Conservation (phyloP, 1,140 invertebrate genomes). For the Rhizoglyphus robini region DNA sequence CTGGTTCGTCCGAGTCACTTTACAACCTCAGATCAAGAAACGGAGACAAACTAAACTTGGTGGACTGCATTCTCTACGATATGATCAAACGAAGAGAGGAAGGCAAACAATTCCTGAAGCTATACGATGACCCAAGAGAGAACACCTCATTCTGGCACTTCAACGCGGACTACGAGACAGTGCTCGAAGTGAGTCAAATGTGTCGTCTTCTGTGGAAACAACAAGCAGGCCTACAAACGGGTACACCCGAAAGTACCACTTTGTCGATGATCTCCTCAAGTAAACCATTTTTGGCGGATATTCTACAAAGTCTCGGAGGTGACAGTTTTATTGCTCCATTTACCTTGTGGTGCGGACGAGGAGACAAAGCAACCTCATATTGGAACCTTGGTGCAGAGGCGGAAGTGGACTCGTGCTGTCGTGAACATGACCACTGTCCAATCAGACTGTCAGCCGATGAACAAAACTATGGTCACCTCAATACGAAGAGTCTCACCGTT, state of each 20-base stretch:
- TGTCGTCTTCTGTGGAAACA: conserved; percentile 3
- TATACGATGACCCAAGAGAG: background rate
- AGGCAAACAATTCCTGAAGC: background rate
- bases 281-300: too few species aligned
- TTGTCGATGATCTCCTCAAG: too few species aligned
- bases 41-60: too few species aligned
- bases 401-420: conserved; percentile 58
- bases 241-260: too few species aligned
- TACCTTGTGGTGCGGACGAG: conserved; percentile 56
- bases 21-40: too few species aligned
- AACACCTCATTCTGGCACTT: background rate
- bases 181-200: background rate
- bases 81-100: background rate
- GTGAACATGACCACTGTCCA: conserved; percentile 55
- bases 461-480: conserved; percentile 46
- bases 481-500: conserved; percentile 33
- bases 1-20: background rate
- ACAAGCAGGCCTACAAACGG: too few species aligned
- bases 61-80: background rate
- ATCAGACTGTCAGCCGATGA: conserved; percentile 45
- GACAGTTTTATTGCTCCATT: conserved; percentile 26
- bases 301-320: background rate
- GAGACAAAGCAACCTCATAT: conserved; percentile 49
- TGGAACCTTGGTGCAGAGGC: conserved; percentile 50
- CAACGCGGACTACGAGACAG: background rate